These are phyloP conservation scores for Macrophya annulata DNA, from an alignment of 2,888 invertebrate species.

Conservation along the genomic window DNA sequence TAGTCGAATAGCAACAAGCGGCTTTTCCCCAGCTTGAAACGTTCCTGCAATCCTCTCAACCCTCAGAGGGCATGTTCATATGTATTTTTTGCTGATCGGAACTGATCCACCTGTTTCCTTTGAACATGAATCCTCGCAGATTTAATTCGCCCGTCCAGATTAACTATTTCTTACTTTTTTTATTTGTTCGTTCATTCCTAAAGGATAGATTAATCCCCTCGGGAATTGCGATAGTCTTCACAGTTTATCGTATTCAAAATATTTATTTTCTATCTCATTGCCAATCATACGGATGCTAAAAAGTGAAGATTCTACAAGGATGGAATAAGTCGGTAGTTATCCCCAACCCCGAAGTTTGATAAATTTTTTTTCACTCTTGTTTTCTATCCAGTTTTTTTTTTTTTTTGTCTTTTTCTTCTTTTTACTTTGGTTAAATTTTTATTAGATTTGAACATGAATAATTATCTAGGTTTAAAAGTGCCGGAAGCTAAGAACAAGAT, in stretches of 20 bases:
- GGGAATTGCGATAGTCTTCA: background rate
- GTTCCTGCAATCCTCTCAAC: background rate
- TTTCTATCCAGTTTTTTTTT: background rate
- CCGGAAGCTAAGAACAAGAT: constrained; percentile 23
- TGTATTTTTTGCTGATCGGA: constrained; percentile 37
- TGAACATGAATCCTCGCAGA: constrained; percentile 23
- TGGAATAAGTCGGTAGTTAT: background rate
- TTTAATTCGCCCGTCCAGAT: constrained; percentile 2
- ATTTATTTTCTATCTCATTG: background rate
- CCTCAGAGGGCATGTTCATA: background rate
- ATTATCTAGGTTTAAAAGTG: background rate
- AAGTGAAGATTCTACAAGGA: background rate
- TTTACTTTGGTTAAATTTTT: background rate
- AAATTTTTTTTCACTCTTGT: background rate
- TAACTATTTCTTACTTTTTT: background rate
- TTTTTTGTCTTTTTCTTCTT: background rate
- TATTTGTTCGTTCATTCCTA: background rate
- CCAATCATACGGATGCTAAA: background rate
- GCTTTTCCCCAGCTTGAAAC: constrained; percentile 22
- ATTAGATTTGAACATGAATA: constrained; percentile 6
- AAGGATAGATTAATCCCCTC: background rate
- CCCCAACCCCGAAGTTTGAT: background rate
- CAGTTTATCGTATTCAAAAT: background rate
- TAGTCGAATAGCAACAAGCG: constrained; percentile 48
- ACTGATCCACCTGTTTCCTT: constrained; percentile 27